Evolutionary conservation across 2,797 vertebrate species (phyloP), one percentile per base, ranked within the genome.

Genomic region (Coendou prehensilis): DNA sequence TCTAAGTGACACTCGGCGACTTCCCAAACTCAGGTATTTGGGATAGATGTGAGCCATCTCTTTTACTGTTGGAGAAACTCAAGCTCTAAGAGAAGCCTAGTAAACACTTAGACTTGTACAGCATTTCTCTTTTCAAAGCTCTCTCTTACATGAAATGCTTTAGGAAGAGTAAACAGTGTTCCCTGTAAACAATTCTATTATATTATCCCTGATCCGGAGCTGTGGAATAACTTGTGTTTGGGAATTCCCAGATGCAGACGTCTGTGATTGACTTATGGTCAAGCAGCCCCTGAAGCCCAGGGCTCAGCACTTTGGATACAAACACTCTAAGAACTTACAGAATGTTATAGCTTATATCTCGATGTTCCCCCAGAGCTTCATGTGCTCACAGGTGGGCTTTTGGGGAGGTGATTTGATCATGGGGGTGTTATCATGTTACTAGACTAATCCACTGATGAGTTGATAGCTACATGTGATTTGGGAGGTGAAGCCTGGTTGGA

Each of bases 81-180:
- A 57, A 84, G 13, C 63, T 96, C 88, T 63, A 78, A 76, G 18
- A 78, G 64, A 91, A 91, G 33, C 45, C 75, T 37, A 83, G 73
- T 47, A 57, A 71, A 63, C 17, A 47, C 6, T 80, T 57, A 20
- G n/a, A 79, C 37, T 41, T 75, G 0, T 47, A 61, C 1, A 26
- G 3, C 54, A 1, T 37, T 67, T 93, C 61, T 47, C 64, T n/a
- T 96, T 87, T 81, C 71, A 89, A 59, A 92, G 63, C 9, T 82
- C 64, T 83, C 93, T 88, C 26, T n/a, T 82, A n/a, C 28, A 13
- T 56, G n/a, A 92, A 84, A n/a, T 59, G 14, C 61, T 87, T 91
- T 37, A 37, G 37, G 81, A 88, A 50, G 23, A 80, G 52, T 91
- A 57, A 89, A 93, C 22, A 61, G 37, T 9, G 63, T 33, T 82